A percentile compares a stretch with the other conserved stretches of the same genome.
phyloP scores from a whole-genome alignment of 2,888 invertebrate species.

The Leucania comma region DNA sequence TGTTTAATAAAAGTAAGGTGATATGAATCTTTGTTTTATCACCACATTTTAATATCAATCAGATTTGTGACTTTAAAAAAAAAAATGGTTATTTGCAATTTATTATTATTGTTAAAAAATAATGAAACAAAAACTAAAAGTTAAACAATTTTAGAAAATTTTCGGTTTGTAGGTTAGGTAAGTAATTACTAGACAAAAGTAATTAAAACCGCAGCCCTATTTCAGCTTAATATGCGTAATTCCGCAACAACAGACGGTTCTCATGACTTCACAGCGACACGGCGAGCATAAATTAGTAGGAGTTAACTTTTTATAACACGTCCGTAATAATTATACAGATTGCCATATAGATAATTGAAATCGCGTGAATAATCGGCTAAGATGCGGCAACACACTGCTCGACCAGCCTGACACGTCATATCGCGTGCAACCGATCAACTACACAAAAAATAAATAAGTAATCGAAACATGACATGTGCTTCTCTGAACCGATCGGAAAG shows the following conservation, averaged over 20 bases:
- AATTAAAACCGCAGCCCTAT: conserved; percentile 32
- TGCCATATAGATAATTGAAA: conserved; percentile 81
- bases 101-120: background rate
- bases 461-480: conserved; percentile 73
- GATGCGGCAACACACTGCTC: conserved; percentile 76
- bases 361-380: conserved; percentile 79
- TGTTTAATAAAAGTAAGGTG: conserved; percentile 3
- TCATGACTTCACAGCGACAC: conserved; percentile 42
- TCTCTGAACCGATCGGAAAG: conserved; percentile 70
- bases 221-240: conserved; percentile 43
- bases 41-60: background rate
- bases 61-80: background rate
- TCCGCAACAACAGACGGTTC: conserved; percentile 41
- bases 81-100: background rate
- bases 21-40: background rate
- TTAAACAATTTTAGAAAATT: background rate
- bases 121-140: background rate
- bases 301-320: conserved; percentile 67
- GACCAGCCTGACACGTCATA: conserved; percentile 79
- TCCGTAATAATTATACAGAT: conserved; percentile 78
- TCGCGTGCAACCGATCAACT: conserved; percentile 76
- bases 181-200: background rate
- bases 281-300: conserved; percentile 60
- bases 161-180: background rate
- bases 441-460: conserved; percentile 71